Evolutionary conservation across 2,888 invertebrate species (phyloP).

Genomic region (Dastarcus helophoroides): DNA sequence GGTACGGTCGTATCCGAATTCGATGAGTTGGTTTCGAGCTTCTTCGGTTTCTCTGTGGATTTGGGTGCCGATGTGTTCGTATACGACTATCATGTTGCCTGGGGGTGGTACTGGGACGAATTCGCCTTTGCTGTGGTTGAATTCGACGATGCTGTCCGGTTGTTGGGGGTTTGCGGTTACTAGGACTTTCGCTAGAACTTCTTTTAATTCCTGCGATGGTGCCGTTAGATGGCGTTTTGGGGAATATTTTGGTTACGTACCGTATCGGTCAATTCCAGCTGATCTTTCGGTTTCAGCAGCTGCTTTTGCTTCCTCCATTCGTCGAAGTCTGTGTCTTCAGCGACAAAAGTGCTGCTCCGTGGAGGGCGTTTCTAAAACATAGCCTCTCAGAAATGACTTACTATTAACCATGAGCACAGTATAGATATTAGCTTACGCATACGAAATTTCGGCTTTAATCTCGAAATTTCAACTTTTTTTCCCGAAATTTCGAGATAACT

Average conservation of each 20-base stretch:
- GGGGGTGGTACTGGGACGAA: slow-evolving; percentile 50
- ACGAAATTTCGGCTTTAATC: no score
- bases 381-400: no score
- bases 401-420: no score
- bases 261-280: slow-evolving; percentile 57
- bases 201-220: slow-evolving; percentile 62
- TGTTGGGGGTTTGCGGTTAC: slow-evolving; percentile 65
- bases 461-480: no score
- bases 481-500: no score
- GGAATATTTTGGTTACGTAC: no score
- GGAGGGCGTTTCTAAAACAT: no score
- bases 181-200: slow-evolving; percentile 66
- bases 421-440: no score
- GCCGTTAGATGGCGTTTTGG: background rate
- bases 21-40: slow-evolving; percentile 52
- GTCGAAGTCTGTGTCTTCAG: slow-evolving; percentile 46
- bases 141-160: slow-evolving; percentile 69
- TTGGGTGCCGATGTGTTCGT: slow-evolving; percentile 53
- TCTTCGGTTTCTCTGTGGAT: slow-evolving; percentile 66
- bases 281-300: slow-evolving; percentile 62
- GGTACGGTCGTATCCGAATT: slow-evolving; percentile 34
- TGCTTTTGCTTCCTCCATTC: slow-evolving; percentile 56
- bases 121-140: slow-evolving; percentile 59
- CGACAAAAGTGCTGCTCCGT: no score
- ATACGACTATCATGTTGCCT: slow-evolving; percentile 52